phyloP scores from a whole-genome alignment of 2,113 vertebrate genomes.

The Arizona elegans region DNA sequence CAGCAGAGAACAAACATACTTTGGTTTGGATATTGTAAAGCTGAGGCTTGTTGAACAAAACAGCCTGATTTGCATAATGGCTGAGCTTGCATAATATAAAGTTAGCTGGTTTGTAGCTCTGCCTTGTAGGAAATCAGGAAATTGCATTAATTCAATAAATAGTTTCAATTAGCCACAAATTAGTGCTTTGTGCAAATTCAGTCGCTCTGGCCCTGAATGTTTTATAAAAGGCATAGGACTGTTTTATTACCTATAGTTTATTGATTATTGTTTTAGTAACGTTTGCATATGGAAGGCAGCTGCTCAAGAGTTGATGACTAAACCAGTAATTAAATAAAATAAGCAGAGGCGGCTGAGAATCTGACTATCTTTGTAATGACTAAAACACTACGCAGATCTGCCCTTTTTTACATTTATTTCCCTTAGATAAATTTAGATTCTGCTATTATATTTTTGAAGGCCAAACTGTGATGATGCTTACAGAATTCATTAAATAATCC shows the following conservation, averaged over 20 bases:
- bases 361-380: neutral
- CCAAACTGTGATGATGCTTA: neutral
- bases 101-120: neutral
- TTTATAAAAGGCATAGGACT: neutral
- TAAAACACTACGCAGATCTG: neutral
- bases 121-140: neutral
- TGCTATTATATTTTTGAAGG: neutral
- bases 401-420: neutral
- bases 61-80: neutral
- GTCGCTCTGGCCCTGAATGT: neutral
- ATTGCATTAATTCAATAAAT: neutral
- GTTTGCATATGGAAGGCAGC: neutral
- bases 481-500: neutral
- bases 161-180: neutral
- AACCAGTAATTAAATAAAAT: neutral
- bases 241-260: neutral
- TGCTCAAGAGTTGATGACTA: neutral
- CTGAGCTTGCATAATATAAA: neutral
- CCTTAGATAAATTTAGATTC: neutral
- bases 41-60: neutral
- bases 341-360: neutral
- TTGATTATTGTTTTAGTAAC: neutral
- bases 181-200: neutral
- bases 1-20: neutral
- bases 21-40: neutral